phyloP scores from a whole-genome alignment of 2,113 vertebrate genomes.

The Calyptommatus sinebrachiatus region DNA sequence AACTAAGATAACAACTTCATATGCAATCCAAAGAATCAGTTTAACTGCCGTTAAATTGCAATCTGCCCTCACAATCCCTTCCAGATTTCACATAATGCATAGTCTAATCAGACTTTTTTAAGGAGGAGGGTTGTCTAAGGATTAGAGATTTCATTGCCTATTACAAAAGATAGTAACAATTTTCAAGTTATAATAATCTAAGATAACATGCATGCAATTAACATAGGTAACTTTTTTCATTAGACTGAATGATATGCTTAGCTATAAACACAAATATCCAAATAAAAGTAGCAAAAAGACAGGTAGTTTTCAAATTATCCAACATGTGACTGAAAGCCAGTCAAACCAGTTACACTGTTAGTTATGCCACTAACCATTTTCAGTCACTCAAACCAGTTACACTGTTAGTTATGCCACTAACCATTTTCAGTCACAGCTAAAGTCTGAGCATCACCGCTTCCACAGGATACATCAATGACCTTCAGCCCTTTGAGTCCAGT shows the following conservation, averaged over 20 bases:
- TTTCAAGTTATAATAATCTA: background rate
- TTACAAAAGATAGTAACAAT: background rate
- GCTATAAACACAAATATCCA: background rate
- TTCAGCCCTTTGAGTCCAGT: constrained; percentile 92
- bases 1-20: background rate
- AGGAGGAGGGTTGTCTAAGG: background rate
- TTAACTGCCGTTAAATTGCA: background rate
- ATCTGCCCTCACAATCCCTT: background rate
- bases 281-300: background rate
- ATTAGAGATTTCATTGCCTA: background rate
- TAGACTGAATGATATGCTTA: background rate
- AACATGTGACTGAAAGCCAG: constrained; percentile 6
- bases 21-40: background rate
- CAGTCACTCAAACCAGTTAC: constrained; percentile 74
- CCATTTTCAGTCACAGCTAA: constrained; percentile 96
- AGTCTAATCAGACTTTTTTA: background rate
- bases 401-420: constrained; percentile 53
- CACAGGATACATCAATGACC: constrained; percentile 92
- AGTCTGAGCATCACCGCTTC: constrained; percentile 95
- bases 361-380: constrained; percentile 81
- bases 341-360: background rate
- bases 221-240: background rate
- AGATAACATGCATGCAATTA: no score
- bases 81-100: background rate
- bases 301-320: background rate